These are phyloP conservation scores for Megathymus violae DNA, from an alignment of 1,140 invertebrate genomes.

Conservation along the genomic window DNA sequence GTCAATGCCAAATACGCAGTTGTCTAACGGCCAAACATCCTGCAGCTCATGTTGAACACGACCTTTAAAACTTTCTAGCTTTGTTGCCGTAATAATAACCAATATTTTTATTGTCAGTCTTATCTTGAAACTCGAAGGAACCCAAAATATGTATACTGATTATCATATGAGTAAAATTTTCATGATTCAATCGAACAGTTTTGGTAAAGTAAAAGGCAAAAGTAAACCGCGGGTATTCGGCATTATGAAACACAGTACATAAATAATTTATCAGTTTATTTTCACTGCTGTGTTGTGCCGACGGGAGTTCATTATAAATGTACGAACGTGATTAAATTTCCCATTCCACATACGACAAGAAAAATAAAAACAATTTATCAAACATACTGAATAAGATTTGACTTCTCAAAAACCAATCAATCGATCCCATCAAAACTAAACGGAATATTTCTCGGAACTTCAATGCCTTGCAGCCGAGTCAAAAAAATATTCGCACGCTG, in stretches of 20 bases:
- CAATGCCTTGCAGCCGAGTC: slow-evolving; percentile 1
- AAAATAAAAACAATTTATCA: slow-evolving; percentile 30
- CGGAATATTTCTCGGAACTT: slow-evolving; percentile 8
- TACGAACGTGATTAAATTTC: slow-evolving; percentile 11
- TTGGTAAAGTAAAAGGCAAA: not conserved
- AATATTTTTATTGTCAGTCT: too few relatives aligned
- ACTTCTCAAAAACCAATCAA: slow-evolving; percentile 28
- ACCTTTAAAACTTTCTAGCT: too few relatives aligned
- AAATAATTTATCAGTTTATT: slow-evolving; percentile 1
- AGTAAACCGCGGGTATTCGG: not conserved
- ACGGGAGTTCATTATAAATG: not conserved
- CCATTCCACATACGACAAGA: not conserved
- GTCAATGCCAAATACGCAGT: too few relatives aligned
- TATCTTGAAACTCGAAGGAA: too few relatives aligned
- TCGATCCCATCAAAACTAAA: slow-evolving; percentile 19
- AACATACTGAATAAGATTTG: slow-evolving; percentile 22
- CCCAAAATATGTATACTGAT: too few relatives aligned
- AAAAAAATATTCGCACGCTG: slow-evolving; percentile 32
- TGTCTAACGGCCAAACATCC: too few relatives aligned
- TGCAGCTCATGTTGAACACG: too few relatives aligned
- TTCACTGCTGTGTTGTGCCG: not conserved
- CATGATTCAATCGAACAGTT: not conserved
- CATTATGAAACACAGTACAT: not conserved
- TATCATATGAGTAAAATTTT: not conserved
- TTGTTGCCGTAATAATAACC: too few relatives aligned